Evolutionary conservation across 2,797 vertebrate genomes (phyloP), one percentile per base, ranked within the genome.

Genomic region (Enoplosus armatus): DNA sequence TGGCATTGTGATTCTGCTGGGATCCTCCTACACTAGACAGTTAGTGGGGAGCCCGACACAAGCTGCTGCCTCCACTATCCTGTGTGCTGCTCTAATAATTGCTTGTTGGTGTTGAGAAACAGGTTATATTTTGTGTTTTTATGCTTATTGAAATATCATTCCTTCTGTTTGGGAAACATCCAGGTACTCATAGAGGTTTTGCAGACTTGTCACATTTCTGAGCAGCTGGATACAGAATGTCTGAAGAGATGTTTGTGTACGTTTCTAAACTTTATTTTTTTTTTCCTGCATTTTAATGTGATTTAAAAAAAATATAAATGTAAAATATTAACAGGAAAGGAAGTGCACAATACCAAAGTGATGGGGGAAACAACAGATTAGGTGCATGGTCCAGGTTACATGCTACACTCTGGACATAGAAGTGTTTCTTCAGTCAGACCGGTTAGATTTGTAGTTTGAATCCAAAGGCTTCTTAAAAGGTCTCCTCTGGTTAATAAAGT

Each of bases 1-100:
- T 79, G 81, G 51, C 51, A n/a, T 64, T 64, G 68, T 47, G 59
- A 41, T 24, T 84, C 70, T 66, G 45, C 47, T 58, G 22, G 26
- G 33, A 68, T 81, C 75, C 72, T 67, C 62, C 72, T 51, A 60
- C 66, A 77, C 48, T 5, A 11, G n/a, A 48, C 66, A 39, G 48
- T 48, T 35, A 65, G 54, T 20, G 51, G 12, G 37, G 61, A 74
- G 62, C 41, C 33, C 43, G 58, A 60, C 61, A 71, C 37, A 37
- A 16, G 65, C 54, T 22, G 22, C 73, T 59, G 66, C 72, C 47
- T 68, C 47, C 72, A 48, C 26, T 37, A 6, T 72, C 43, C 43
- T 24, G 39, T 84, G 56, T 62, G 54, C 43, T 63, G 60, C 65
- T 76, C 29, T 48, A 60, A 70, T 67, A 66, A 60, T 41, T 27